Evolutionary conservation across 2,113 vertebrate genomes (phyloP), one percentile per base, ranked within the genome.

Genomic region (Mormyrus lacerda): DNA sequence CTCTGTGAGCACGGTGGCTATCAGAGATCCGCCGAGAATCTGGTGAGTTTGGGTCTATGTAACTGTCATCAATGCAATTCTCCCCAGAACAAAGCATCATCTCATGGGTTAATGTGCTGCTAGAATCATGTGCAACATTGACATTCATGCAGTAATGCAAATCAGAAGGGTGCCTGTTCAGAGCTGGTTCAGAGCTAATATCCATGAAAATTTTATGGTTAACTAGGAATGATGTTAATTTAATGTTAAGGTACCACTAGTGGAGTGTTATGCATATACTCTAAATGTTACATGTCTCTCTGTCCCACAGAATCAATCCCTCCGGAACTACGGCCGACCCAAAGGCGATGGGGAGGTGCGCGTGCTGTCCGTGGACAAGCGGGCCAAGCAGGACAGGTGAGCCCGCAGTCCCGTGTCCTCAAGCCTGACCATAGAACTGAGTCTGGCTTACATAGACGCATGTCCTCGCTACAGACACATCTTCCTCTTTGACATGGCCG

Each of bases 331-430:
- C 3, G 98, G 98, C 82, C 95, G 98, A 92, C 98, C 98, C 19
- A 99, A 99, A 91, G 97, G 97, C 39, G 98, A 99, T 87, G 98
- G 98, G 6, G 98, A 99, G 92, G 97, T 99, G 65, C 96, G 97
- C 42, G 97, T 99, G 91, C 93, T 96, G 0, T 97, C 98, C 0
- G 92, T 99, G 91, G 98, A 99, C 96, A 99, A 97, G 92, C 97
- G 98, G 45, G 95, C 98, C 0, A 97, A 98, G 93, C 98, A 99
- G 91, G 98, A 99, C 95, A 97, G 98, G 98, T 99, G 93, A 97
- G 95, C 89, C 51, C 7, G 27, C 21, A 13, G 10, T 42, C n/a
- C 42, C 45, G 15, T 10, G 9, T 47, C 27, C 24, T 31, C 45
- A 15, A 1, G 15, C 13, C 48, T 15, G 21, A 11, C 42, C 21